Evolutionary conservation across 2,888 invertebrate genomes (phyloP), one percentile per base, ranked within the genome.

Genomic region (Suillia variegata): DNA sequence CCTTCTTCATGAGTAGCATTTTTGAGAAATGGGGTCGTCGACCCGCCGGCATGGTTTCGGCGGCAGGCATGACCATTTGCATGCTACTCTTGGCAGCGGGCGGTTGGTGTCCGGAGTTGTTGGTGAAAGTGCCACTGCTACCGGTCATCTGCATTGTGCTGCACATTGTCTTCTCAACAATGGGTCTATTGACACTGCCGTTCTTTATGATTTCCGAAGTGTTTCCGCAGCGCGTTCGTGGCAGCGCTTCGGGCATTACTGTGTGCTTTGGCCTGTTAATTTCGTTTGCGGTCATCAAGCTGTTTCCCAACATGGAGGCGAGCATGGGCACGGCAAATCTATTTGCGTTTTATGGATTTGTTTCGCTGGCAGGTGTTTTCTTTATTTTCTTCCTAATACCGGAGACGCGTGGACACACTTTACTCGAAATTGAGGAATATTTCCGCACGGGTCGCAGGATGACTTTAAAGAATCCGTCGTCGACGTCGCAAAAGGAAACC

Each of bases 181-280:
- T 77, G 68, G 80, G 90, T 31, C 68, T 81, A 51, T 61, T 88
- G 8, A 89, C 90, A 1, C 74, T 91, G 60, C 90, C 91, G 0
- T 91, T 91, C 87, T 86, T 89, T 50, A 87, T 91, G 86, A 87
- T 89, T 67, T 90, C 90, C 0, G 91, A 92, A 80, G 84, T 91
- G 0, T 90, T 89, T 73, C 85, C 89, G 0, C 84, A 85, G 1
- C 84, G 83, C 54, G 84, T 85, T 0, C 82, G 89, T n/a, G 89
- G 89, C 3, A 74, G 87, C 2, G 90, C 89, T 0, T 87, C 89
- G 1, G 89, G 89, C 0, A 83, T 89, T 21, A 85, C 87, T 54
- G 85, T 89, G 0, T 86, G 87, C 45, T 85, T 87, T 42, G 86
- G 87, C 0, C 89, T 88, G 71, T 71, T 86, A 1, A 83, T 88